These are phyloP conservation scores for Chrysochloris asiatica DNA, from an alignment of 2,113 vertebrate species.

Conservation along the genomic window DNA sequence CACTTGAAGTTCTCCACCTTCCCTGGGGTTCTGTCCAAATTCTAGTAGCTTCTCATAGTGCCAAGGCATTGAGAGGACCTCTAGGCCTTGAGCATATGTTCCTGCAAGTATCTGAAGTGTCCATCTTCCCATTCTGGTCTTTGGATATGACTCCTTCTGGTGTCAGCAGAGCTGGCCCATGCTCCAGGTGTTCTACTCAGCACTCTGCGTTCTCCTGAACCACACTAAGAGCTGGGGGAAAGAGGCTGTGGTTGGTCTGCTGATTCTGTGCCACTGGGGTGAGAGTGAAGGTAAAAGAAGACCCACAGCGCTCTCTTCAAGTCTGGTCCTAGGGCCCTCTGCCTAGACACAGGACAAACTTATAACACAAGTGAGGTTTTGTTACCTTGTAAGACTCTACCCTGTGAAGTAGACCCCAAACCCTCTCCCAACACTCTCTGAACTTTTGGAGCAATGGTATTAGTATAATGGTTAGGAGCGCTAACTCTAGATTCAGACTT, in stretches of 20 bases:
- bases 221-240: no score
- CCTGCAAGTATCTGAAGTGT: no score
- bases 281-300: no score
- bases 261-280: neutral
- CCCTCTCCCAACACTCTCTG: neutral
- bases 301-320: neutral
- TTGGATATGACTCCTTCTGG: neutral
- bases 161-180: neutral
- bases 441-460: neutral
- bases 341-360: neutral
- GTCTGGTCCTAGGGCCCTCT: neutral
- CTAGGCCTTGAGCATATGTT: neutral
- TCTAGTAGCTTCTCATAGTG: neutral
- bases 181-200: neutral
- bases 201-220: neutral
- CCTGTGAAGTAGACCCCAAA: neutral
- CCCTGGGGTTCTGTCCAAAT: neutral
- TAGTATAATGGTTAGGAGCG: neutral
- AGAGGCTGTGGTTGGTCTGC: neutral
- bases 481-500: neutral
- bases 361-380: rapidly evolving
- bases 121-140: neutral
- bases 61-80: neutral
- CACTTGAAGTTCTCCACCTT: neutral
- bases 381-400: neutral